These are phyloP conservation scores for Acleris literana DNA, from an alignment of 2,888 invertebrate species.

Conservation along the genomic window DNA sequence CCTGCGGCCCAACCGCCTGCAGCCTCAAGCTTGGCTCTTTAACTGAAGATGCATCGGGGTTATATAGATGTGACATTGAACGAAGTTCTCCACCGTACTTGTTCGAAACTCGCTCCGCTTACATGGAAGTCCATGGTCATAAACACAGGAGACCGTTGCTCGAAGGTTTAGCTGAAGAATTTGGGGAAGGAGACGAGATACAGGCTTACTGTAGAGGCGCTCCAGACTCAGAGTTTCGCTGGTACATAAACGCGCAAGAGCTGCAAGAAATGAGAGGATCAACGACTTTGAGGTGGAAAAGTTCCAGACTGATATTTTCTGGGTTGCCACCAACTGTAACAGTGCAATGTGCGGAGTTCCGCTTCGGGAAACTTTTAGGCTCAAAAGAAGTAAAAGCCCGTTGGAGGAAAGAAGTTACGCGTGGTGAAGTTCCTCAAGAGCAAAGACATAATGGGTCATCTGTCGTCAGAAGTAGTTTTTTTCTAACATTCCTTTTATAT, in stretches of 20 bases:
- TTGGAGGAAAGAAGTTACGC: constrained; percentile 53
- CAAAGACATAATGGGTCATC: constrained; percentile 46
- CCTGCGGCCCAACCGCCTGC: constrained; percentile 70
- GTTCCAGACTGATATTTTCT: constrained; percentile 60
- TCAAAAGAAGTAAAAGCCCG: constrained; percentile 62
- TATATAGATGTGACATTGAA: constrained; percentile 74
- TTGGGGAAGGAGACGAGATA: constrained; percentile 65
- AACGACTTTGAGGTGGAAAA: constrained; percentile 53
- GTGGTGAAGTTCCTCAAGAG: constrained; percentile 50
- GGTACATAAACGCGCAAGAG: constrained; percentile 73
- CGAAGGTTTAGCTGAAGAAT: constrained; percentile 65
- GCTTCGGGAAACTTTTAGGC: constrained; percentile 72
- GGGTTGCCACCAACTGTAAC: constrained; percentile 77
- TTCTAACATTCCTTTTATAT: constrained; percentile 11
- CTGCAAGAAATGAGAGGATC: constrained; percentile 58
- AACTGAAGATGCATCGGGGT: constrained; percentile 69
- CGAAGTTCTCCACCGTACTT: constrained; percentile 67
- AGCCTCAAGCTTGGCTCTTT: constrained; percentile 62
- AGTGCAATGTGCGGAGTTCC: constrained; percentile 77
- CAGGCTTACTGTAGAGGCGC: constrained; percentile 68
- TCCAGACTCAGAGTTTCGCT: constrained; percentile 63
- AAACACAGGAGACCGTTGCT: constrained; percentile 62
- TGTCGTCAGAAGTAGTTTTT: constrained; percentile 6
- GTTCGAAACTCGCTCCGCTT: constrained; percentile 62
- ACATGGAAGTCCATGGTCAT: constrained; percentile 68